Evolutionary conservation across 2,888 invertebrate genomes (phyloP).

Genomic region (Didymodactylos carnosus): DNA sequence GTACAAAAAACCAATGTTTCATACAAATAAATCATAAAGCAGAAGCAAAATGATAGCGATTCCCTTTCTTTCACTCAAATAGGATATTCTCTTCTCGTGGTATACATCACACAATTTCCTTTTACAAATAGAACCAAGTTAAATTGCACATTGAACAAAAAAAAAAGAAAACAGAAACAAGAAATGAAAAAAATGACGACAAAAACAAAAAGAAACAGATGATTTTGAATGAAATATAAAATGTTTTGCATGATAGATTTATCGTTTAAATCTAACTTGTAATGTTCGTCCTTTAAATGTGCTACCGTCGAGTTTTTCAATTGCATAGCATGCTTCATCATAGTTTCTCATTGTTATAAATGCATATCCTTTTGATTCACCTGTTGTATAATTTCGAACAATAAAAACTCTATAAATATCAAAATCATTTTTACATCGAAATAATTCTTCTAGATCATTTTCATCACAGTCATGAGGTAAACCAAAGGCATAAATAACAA

Average conservation of each 20-base stretch:
- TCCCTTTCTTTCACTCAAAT: no score
- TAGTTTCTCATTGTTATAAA: not conserved
- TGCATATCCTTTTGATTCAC: not conserved
- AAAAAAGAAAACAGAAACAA: not conserved
- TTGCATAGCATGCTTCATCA: not conserved
- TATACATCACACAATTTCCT: no score
- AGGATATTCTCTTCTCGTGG: no score
- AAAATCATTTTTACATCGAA: not conserved
- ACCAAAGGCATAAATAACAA: constrained; percentile 1
- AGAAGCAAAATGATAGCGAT: no score
- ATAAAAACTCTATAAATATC: not conserved
- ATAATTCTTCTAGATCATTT: not conserved
- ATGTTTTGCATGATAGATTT: not conserved
- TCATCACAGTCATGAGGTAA: not conserved
- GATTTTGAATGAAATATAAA: no score
- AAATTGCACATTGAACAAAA: no score
- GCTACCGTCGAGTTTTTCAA: not conserved
- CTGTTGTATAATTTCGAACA: not conserved
- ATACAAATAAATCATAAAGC: no score
- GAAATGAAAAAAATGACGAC: not conserved
- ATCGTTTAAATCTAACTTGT: not conserved
- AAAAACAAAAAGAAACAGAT: not conserved
- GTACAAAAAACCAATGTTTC: no score
- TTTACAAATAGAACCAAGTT: no score
- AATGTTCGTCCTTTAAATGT: not conserved